phyloP scores from a whole-genome alignment of 2,797 vertebrate genomes.

The Microchirus variegatus region DNA sequence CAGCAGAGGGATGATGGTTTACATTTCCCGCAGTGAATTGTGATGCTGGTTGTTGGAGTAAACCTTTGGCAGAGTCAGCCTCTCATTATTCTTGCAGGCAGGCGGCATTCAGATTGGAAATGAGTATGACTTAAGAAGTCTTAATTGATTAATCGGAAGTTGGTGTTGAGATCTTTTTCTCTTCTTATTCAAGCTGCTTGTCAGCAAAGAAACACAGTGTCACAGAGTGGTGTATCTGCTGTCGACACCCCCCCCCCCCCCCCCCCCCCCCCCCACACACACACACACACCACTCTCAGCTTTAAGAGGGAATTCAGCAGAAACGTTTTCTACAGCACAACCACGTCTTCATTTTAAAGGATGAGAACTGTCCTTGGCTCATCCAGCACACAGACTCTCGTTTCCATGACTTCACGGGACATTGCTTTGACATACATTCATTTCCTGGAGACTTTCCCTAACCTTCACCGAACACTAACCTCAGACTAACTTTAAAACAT shows the following conservation, averaged over 20 bases:
- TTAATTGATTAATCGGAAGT: constrained; percentile 36
- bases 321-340: constrained; percentile 6
- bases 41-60: constrained; percentile 17
- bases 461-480: too few species aligned
- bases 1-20: constrained; percentile 41
- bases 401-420: too few species aligned
- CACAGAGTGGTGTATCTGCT: neutral
- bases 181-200: constrained; percentile 28
- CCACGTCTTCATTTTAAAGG: constrained; percentile 11
- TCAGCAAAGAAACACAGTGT: constrained; percentile 15
- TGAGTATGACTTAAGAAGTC: constrained; percentile 30
- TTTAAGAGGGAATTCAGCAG: constrained; percentile 8
- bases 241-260: too few species aligned
- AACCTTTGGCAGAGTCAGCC: constrained; percentile 32
- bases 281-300: constrained; percentile 11
- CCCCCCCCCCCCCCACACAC: too few species aligned
- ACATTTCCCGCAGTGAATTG: constrained; percentile 50
- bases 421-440: too few species aligned
- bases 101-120: constrained; percentile 16
- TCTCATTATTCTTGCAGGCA: constrained; percentile 50
- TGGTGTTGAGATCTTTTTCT: constrained; percentile 21
- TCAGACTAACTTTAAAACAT: too few species aligned
- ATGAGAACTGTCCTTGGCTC: constrained; percentile 13
- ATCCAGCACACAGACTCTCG: neutral
- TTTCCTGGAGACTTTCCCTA: too few species aligned